Evolutionary conservation across 2,113 vertebrate genomes (phyloP), one percentile per base, ranked within the genome.

Genomic region (Gulo gulo): DNA sequence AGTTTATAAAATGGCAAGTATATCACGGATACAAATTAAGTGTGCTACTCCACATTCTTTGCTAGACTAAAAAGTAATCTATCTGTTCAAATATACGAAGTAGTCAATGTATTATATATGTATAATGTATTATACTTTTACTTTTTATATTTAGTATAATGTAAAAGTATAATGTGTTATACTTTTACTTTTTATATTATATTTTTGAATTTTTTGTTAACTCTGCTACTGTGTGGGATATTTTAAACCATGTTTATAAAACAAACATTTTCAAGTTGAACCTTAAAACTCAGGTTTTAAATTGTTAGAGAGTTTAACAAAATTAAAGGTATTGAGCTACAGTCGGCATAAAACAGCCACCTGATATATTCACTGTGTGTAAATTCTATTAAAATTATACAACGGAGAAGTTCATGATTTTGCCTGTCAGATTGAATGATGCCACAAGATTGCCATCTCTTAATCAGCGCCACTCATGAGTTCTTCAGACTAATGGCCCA

Each of bases 51-150:
- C 81, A 78, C 16, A 50, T 83, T 82, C 20, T 88, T 97, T 95
- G 95, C 84, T 91, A 73, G 74, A 55, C 84, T 88, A 74, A 97
- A 93, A 97, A 79, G 8, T 83, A 84, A 50, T 65, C 93, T 82
- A 50, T 59, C 93, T 82, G 20, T 92, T 91, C 31, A 82, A 20
- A 21, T 86, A 55, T 88, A 61, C 78, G 65, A 95, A 73, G 2
- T 83, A 78, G 24, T 91, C 45, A 18, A 1, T 84, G 8, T 88
- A 42, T 78, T 82, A 24, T 31, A 23, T 34, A 52, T 52, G 50
- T 52, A 52, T 52, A 16, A 52, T 52, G 50, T 52, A 15, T 52
- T 52, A 16, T 16, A 52, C 50, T 52, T 52, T 52, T 52, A 52
- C 50, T 50, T 50, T 50, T 50, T 50, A 50, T 50, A 50, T 50